Evolutionary conservation across 2,113 vertebrate species (phyloP).

Genomic region (Turdus rufiventris): DNA sequence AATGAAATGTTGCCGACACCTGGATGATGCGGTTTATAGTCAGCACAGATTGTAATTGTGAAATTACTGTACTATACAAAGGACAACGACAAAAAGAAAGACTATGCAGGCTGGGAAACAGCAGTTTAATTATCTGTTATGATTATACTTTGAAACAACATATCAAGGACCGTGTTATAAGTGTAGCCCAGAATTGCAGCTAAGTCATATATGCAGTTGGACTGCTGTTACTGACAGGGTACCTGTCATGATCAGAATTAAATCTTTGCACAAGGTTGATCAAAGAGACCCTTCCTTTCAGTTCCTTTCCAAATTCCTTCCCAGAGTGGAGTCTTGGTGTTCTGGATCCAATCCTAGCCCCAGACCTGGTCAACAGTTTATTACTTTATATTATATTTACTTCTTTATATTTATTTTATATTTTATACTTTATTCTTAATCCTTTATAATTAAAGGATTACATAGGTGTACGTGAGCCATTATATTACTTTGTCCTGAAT

Average conservation of each 20-base stretch:
- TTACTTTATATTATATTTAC: not conserved
- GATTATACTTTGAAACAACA: not conserved
- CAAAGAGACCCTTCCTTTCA: not conserved
- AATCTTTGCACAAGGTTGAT: not conserved
- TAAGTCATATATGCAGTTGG: not conserved
- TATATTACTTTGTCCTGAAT: not conserved
- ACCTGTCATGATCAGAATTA: fast-evolving
- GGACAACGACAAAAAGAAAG: not conserved
- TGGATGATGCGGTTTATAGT: no score
- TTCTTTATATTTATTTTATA: not conserved
- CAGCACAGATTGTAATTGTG: no score
- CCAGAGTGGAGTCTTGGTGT: not conserved
- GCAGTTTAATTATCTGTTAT: not conserved
- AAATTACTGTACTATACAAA: not conserved
- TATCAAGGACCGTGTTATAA: not conserved
- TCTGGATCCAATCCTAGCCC: not conserved
- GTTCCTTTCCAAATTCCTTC: not conserved
- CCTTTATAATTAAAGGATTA: not conserved
- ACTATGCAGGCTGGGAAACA: not conserved
- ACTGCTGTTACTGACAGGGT: not conserved
- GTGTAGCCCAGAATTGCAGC: not conserved
- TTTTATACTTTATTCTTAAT: not conserved
- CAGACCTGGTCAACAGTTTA: not conserved
- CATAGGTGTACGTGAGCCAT: not conserved
- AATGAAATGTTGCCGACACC: no score